A percentile compares a stretch with the other conserved stretches of the same genome.
These are phyloP conservation scores for Paralvinella palmiformis DNA, from an alignment of 1,140 invertebrate genomes.

Conservation along the genomic window DNA sequence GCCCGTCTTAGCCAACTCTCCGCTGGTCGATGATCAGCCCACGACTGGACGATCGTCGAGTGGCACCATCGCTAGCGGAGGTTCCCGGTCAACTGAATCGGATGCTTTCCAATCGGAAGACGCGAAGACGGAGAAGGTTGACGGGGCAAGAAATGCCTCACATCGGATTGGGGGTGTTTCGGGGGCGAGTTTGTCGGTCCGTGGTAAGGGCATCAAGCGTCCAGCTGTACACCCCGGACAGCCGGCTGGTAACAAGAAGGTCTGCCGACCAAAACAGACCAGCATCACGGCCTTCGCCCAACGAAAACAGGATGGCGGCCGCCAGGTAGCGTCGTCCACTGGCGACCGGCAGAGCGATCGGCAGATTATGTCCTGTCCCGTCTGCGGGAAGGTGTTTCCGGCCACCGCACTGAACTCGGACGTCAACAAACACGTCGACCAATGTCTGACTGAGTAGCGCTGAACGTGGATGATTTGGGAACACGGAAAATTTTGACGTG, in stretches of 20 bases:
- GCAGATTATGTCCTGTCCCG: slow-evolving; percentile 25
- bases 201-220: background rate
- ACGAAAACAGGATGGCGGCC: background rate
- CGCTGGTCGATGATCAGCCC: background rate
- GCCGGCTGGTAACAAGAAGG: slow-evolving; percentile 18
- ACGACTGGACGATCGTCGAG: background rate
- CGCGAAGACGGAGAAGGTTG: too few species aligned
- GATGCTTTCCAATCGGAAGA: background rate
- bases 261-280: slow-evolving; percentile 24
- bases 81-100: background rate
- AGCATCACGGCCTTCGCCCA: slow-evolving; percentile 27
- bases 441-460: slow-evolving; percentile 37
- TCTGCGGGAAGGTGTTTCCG: slow-evolving; percentile 33
- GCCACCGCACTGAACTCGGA: slow-evolving; percentile 28
- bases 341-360: too few species aligned
- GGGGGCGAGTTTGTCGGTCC: too few species aligned
- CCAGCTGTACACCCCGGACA: background rate
- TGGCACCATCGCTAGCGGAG: background rate
- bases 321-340: too few species aligned
- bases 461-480: too few species aligned
- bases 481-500: too few species aligned
- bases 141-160: too few species aligned
- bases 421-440: slow-evolving; percentile 39
- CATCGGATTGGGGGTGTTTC: too few species aligned
- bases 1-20: background rate